Conservation (phyloP, 2,888 invertebrate genomes). For the Gnatocerus cornutus region DNA sequence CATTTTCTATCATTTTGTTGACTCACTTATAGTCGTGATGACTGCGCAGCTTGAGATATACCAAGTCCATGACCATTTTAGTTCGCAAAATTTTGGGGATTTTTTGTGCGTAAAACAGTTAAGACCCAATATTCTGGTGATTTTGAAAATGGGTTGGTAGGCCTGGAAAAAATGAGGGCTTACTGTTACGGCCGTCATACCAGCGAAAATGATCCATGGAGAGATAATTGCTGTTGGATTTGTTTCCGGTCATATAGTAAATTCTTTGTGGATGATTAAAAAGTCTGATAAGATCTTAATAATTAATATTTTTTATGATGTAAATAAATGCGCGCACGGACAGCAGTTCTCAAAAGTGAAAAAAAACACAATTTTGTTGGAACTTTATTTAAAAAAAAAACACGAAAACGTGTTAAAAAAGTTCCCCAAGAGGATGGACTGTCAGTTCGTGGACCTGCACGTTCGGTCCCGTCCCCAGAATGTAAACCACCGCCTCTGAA, state of each 20-base stretch:
- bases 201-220: not conserved
- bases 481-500: constrained; percentile 56
- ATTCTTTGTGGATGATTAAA: too few relatives aligned
- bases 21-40: constrained; percentile 10
- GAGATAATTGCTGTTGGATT: too few relatives aligned
- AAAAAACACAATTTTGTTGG: too few relatives aligned
- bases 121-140: constrained; percentile 5
- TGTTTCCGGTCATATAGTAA: too few relatives aligned
- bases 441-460: constrained; percentile 52
- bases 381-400: too few relatives aligned
- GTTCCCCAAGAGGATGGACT: constrained; percentile 28
- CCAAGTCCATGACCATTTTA: constrained; percentile 11
- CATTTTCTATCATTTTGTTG: not conserved
- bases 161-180: constrained; percentile 5
- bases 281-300: too few relatives aligned
- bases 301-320: too few relatives aligned
- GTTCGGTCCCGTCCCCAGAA: constrained; percentile 54
- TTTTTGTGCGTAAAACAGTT: not conserved
- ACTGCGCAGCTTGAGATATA: not conserved
- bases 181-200: constrained; percentile 5
- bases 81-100: not conserved
- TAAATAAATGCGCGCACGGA: too few relatives aligned
- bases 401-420: constrained; percentile 16
- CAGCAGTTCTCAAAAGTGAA: too few relatives aligned
- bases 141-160: constrained; percentile 19